A percentile compares a stretch with the other conserved stretches of the same genome.
Evolutionary conservation across 2,113 vertebrate genomes (phyloP).

Genomic region (Rhadina sibilatrix): DNA sequence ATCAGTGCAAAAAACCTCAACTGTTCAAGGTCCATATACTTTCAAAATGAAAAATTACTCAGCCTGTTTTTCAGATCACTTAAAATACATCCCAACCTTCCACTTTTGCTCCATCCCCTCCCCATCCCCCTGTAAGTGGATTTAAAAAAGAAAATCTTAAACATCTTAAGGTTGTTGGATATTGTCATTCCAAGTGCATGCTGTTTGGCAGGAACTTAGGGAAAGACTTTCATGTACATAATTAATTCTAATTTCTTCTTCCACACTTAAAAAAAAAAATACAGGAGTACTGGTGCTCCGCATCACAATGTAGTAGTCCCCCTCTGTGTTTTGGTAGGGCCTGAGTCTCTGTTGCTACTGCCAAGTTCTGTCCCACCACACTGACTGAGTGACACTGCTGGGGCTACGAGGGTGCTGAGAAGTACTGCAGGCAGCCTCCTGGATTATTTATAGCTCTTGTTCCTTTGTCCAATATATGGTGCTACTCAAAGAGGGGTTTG

Average conservation of each 20-base stretch:
- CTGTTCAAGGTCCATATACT: background rate
- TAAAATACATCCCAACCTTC: background rate
- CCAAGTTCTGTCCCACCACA: background rate
- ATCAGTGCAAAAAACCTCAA: background rate
- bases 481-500: background rate
- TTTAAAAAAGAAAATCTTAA: background rate
- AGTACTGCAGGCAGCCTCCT: background rate
- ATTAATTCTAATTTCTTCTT: background rate
- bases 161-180: background rate
- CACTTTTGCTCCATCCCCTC: background rate
- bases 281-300: background rate
- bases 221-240: background rate
- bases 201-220: background rate
- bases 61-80: background rate
- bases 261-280: background rate
- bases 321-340: background rate
- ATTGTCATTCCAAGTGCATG: background rate
- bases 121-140: background rate
- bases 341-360: background rate
- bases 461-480: background rate
- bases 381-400: background rate
- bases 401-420: background rate
- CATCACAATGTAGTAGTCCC: accelerated
- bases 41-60: background rate
- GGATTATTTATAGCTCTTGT: background rate